These are phyloP conservation scores for Troides oblongomaculatus DNA, from an alignment of 2,888 invertebrate genomes.

Conservation along the genomic window DNA sequence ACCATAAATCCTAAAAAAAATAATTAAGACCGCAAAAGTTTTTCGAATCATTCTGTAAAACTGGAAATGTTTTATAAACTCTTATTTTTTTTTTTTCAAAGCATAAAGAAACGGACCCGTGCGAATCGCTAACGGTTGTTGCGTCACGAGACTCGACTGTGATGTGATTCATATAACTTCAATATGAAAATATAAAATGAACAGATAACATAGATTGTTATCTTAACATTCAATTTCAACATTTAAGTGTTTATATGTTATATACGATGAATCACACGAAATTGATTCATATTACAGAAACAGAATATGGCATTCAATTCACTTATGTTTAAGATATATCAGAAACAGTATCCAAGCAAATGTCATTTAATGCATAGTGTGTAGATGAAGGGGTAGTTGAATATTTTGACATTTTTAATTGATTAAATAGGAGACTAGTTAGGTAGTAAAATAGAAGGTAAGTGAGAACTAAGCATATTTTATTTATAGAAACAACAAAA, in stretches of 20 bases:
- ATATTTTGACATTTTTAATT: too few species aligned
- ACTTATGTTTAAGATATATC: too few species aligned
- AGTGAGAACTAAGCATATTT: too few species aligned
- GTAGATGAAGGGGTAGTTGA: too few species aligned
- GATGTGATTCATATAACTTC: conserved; percentile 18
- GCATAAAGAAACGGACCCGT: conserved; percentile 43
- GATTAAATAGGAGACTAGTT: too few species aligned
- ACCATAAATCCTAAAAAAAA: not conserved
- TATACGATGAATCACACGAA: not conserved
- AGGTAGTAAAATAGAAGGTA: too few species aligned
- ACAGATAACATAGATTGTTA: conserved; percentile 15
- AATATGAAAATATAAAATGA: conserved; percentile 18
- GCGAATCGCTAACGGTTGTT: conserved; percentile 63
- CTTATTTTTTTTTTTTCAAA: conserved; percentile 8
- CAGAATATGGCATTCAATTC: not conserved
- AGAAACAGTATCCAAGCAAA: too few species aligned
- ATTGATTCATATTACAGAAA: not conserved
- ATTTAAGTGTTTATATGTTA: conserved; percentile 1
- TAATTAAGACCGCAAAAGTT: conserved; percentile 5
- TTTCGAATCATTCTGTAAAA: conserved; percentile 9
- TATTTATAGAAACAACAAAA: too few species aligned
- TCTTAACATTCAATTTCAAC: not conserved
- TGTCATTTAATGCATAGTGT: too few species aligned
- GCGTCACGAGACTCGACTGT: conserved; percentile 45
- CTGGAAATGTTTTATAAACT: conserved; percentile 28